These are phyloP conservation scores for Vultur gryphus DNA, from an alignment of 2,797 vertebrate genomes.

Conservation along the genomic window DNA sequence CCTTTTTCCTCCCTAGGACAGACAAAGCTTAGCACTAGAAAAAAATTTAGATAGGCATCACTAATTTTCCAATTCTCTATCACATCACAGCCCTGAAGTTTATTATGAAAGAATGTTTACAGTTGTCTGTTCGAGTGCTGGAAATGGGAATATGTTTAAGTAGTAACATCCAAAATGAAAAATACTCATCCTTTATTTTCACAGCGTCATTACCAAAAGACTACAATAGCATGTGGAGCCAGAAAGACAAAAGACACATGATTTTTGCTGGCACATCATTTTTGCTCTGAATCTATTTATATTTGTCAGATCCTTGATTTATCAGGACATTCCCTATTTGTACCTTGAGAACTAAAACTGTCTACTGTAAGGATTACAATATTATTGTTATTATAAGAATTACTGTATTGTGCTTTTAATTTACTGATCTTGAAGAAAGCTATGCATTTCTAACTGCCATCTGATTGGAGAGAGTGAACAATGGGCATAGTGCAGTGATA, in stretches of 20 bases:
- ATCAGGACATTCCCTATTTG: neutral
- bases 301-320: neutral
- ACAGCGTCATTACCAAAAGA: neutral
- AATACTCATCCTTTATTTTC: neutral
- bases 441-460: neutral
- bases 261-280: neutral
- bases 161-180: neutral
- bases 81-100: neutral
- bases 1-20: neutral
- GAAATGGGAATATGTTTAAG: neutral
- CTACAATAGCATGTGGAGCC: neutral
- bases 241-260: neutral
- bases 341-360: neutral
- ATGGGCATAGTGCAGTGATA: neutral
- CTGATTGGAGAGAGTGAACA: neutral
- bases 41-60: neutral
- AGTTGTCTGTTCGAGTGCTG: neutral
- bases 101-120: neutral
- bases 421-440: neutral
- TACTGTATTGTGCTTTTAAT: neutral
- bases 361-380: neutral
- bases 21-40: neutral
- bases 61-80: neutral
- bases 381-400: neutral
- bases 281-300: neutral